Evolutionary conservation across 2,113 vertebrate species (phyloP), one percentile per base, ranked within the genome.

Genomic region (Platanista minor): DNA sequence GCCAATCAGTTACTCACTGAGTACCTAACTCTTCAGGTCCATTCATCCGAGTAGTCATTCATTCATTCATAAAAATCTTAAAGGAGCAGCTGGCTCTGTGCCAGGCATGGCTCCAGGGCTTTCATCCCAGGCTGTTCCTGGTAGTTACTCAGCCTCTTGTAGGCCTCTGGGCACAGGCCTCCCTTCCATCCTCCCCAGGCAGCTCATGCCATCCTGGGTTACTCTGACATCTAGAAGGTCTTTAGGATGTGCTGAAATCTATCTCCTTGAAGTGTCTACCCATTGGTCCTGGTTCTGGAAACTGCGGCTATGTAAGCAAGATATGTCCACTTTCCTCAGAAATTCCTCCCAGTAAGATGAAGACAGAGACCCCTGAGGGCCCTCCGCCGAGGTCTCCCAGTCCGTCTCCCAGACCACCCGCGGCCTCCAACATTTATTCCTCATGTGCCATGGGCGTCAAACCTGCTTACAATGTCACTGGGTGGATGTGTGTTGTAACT

Each of bases 321-420:
- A 23, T 7, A 0, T 4, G 11, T 39, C 36, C 25, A 13, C 46
- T 57, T 39, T 57, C 66, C 62, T 54, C 20, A 52, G 49, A 75
- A 61, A 23, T 18, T 15, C 31, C 29, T 20, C 31, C 81, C 59
- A 20, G 57, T 12, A 0, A 17, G 2, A 25, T 43, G 61, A 52
- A 36, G 61, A 49, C 20, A 2, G 27, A 1, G 0, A 29, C 8
- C 6, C 6, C 3, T 52, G 15, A 52, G 52, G 36, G 3, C 5
- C 71, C 61, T 20, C 39, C 39, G 39, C 27, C 0, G 0, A n/a
- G 31, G 43, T 6, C 46, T 81, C 89, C 39, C 1, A 1, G 62
- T 15, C 33, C 3, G 2, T 43, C 49, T 52, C 49, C 49, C n/a
- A 2, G 23, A 82, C 8, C 18, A 15, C 9, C 36, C 27, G 10